Evolutionary conservation across 2,797 vertebrate species (phyloP).

Genomic region (Chrysocyon brachyurus): DNA sequence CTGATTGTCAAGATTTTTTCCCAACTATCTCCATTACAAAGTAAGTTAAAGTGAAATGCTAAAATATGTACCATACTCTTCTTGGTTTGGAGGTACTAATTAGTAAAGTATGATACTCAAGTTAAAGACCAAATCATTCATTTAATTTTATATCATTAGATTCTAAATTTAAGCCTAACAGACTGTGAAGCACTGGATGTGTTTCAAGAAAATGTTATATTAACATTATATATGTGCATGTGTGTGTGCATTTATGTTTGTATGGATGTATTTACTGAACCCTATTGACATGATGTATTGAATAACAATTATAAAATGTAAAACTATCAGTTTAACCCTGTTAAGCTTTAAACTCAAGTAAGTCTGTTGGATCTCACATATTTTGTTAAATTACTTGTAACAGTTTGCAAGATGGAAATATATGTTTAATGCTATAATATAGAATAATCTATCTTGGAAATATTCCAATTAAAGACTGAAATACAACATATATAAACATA

Average conservation of each 20-base stretch:
- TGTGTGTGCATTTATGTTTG: neutral
- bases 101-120: constrained; percentile 28
- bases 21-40: neutral
- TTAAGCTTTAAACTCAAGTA: constrained; percentile 22
- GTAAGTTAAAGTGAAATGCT: constrained; percentile 20
- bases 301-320: constrained; percentile 7
- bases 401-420: neutral
- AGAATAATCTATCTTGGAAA: constrained; percentile 10
- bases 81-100: neutral
- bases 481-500: neutral
- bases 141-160: constrained; percentile 27
- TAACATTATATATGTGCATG: neutral
- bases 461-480: neutral
- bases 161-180: constrained; percentile 54
- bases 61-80: neutral
- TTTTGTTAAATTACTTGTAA: constrained; percentile 15
- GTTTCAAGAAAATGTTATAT: constrained; percentile 22
- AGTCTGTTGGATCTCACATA: neutral
- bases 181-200: neutral
- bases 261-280: neutral
- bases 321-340: neutral
- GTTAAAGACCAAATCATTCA: constrained; percentile 18
- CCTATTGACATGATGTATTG: neutral
- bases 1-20: neutral
- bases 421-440: neutral